Conservation (phyloP, 2,888 invertebrate genomes). For the Cheilosia impressa region DNA sequence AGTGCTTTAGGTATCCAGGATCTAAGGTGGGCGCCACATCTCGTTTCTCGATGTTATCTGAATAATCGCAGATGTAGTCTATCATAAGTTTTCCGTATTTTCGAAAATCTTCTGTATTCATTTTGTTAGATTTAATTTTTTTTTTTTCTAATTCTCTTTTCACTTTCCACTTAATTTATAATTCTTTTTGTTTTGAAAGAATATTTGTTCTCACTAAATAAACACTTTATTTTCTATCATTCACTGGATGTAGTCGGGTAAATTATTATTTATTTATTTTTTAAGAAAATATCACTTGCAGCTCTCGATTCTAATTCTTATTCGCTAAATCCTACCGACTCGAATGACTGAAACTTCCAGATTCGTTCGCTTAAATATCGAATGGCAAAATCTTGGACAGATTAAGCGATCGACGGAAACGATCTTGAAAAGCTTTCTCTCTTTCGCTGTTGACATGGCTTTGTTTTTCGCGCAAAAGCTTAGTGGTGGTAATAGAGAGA, state of each 20-base stretch:
- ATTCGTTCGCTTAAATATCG: constrained; percentile 62
- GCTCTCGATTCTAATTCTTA: constrained; percentile 10
- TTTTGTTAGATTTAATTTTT: constrained; percentile 82
- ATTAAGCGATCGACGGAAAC: background rate
- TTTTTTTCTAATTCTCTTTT: background rate
- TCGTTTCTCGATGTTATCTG: constrained; percentile 87
- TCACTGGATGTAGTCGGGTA: background rate
- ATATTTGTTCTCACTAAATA: constrained; percentile 1
- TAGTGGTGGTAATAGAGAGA: background rate
- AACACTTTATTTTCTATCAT: background rate
- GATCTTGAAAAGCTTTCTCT: constrained; percentile 45
- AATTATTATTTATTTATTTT: background rate
- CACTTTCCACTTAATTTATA: constrained; percentile 24
- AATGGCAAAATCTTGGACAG: constrained; percentile 24
- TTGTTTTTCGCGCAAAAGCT: constrained; percentile 33
- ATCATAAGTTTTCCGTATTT: constrained; percentile 91
- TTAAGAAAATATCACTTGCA: background rate
- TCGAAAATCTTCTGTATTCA: constrained; percentile 91
- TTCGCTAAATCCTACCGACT: constrained; percentile 52
- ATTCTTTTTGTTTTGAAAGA: background rate
- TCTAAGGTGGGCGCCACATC: constrained; percentile 91
- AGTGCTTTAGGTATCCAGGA: constrained; percentile 90
- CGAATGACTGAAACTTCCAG: constrained; percentile 49
- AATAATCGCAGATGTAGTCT: constrained; percentile 92
- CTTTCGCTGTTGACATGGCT: constrained; percentile 21